These are phyloP conservation scores for Oscheius sp. DNA, from an alignment of 1,140 invertebrate genomes.

Conservation along the genomic window DNA sequence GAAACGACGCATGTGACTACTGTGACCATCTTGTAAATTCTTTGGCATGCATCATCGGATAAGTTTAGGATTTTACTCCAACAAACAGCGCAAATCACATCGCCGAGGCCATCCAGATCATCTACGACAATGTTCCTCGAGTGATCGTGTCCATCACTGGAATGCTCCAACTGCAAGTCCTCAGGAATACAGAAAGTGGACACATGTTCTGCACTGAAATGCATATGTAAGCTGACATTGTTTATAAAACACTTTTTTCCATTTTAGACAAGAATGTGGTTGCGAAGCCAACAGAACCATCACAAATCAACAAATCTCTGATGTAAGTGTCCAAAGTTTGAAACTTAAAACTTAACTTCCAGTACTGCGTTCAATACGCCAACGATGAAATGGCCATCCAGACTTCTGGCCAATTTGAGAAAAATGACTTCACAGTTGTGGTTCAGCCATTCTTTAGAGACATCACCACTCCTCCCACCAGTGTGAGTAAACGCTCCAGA, in stretches of 20 bases:
- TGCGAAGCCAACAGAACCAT: constrained; percentile 42
- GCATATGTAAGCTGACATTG: constrained; percentile 44
- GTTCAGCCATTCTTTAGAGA: constrained; percentile 56
- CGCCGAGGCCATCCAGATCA: constrained; percentile 10
- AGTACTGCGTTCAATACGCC: constrained; percentile 2
- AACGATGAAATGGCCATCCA: constrained; percentile 27
- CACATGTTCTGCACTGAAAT: constrained; percentile 43
- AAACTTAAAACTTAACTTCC: not conserved
- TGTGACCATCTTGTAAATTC: constrained; percentile 63
- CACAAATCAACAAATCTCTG: constrained; percentile 15
- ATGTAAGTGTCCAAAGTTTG: not conserved
- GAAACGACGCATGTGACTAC: constrained; percentile 78
- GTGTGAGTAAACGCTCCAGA: too few species aligned
- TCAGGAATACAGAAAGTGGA: constrained; percentile 29
- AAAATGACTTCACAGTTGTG: constrained; percentile 63
- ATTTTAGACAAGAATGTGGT: constrained; percentile 44
- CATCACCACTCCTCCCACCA: constrained; percentile 21
- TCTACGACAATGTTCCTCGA: constrained; percentile 41
- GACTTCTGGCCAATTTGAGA: constrained; percentile 56
- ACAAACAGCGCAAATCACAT: not conserved
- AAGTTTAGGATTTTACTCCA: not conserved
- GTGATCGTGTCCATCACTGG: constrained; percentile 40
- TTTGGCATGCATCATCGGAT: too few species aligned
- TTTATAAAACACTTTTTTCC: not conserved
- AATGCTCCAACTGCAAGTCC: constrained; percentile 43